Conservation (phyloP, 2,888 invertebrate species). For the Melieria picta region DNA sequence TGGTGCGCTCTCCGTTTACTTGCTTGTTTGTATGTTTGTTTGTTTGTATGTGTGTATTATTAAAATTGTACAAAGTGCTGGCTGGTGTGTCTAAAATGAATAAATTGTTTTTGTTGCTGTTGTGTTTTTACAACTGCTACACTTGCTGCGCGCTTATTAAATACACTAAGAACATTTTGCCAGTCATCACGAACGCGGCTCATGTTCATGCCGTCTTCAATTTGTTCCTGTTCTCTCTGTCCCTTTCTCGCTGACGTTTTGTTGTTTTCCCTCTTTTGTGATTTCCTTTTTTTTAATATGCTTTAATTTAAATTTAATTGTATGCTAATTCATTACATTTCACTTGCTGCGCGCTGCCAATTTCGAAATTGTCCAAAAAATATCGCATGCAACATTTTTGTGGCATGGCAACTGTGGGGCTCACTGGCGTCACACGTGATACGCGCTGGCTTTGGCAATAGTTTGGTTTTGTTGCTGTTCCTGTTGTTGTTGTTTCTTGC, state of each 20-base stretch:
- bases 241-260: too few species aligned
- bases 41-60: constrained; percentile 37
- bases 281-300: constrained; percentile 22
- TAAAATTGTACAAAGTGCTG: constrained; percentile 57
- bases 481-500: too few species aligned
- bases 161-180: constrained; percentile 18
- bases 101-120: constrained; percentile 31
- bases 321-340: neutral
- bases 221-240: too few species aligned
- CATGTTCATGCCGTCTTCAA: neutral
- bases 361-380: too few species aligned
- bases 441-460: constrained; percentile 1
- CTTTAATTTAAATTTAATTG: constrained; percentile 27
- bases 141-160: constrained; percentile 27
- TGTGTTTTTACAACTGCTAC: constrained; percentile 16
- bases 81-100: constrained; percentile 48
- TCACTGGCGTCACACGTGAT: too few species aligned
- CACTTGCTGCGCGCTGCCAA: too few species aligned
- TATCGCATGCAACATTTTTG: too few species aligned
- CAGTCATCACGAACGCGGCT: constrained; percentile 13
- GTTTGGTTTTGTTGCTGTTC: neutral
- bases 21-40: constrained; percentile 31
- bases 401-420: too few species aligned
- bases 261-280: constrained; percentile 15
- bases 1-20: neutral